phyloP scores from a whole-genome alignment of 1,140 invertebrate genomes.

The Fopius arisanus region DNA sequence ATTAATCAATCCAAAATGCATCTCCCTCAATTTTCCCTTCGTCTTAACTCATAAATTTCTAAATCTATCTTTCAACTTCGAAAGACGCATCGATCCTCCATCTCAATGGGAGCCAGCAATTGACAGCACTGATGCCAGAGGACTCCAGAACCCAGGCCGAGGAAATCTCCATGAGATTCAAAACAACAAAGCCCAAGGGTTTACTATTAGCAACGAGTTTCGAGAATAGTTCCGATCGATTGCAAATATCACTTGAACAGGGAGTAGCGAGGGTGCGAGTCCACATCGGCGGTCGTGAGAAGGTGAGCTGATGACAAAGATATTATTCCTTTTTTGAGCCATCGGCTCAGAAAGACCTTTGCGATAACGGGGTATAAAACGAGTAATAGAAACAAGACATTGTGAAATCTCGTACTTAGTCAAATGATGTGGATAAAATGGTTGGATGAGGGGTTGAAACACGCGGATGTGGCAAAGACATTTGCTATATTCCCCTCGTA shows the following conservation, averaged over 20 bases:
- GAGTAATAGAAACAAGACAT: neutral
- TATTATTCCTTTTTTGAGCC: neutral
- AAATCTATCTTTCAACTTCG: too few relatives aligned
- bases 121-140: slow-evolving; percentile 80
- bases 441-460: neutral
- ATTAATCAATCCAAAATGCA: too few relatives aligned
- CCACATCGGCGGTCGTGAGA: slow-evolving; percentile 84
- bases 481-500: neutral
- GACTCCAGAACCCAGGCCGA: slow-evolving; percentile 90
- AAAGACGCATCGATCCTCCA: slow-evolving; percentile 87
- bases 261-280: slow-evolving; percentile 83
- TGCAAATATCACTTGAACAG: slow-evolving; percentile 83
- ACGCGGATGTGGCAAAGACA: neutral
- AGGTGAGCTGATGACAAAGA: slow-evolving; percentile 68
- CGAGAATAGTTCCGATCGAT: slow-evolving; percentile 78
- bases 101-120: slow-evolving; percentile 89
- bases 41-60: slow-evolving; percentile 1
- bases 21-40: slow-evolving; percentile 4
- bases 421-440: neutral
- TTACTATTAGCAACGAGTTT: slow-evolving; percentile 79
- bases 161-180: slow-evolving; percentile 87
- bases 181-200: slow-evolving; percentile 79
- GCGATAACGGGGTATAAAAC: neutral
- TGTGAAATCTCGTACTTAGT: neutral
- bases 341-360: neutral